These are phyloP conservation scores for Ichneumoninae sp. DNA, from an alignment of 2,888 invertebrate species.

Conservation along the genomic window DNA sequence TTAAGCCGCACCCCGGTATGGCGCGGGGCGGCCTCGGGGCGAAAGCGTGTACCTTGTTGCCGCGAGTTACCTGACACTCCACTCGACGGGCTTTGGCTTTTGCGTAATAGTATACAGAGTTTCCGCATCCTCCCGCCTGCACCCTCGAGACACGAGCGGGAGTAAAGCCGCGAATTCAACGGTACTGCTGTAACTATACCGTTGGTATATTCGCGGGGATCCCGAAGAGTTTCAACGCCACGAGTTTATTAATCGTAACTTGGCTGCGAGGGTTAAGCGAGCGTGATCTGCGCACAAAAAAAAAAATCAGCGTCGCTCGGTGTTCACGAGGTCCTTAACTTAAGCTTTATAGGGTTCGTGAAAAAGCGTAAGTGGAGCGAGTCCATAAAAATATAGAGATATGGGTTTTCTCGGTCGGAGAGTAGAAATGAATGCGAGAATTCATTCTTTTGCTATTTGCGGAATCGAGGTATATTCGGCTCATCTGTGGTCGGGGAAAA, in stretches of 20 bases:
- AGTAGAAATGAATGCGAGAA: not conserved
- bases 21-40: not conserved
- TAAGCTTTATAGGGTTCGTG: conserved; percentile 48
- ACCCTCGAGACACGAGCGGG: conserved; percentile 39
- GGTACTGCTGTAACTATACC: conserved; percentile 2
- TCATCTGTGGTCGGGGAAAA: conserved; percentile 15
- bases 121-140: conserved; percentile 32
- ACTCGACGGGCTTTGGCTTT: conserved; percentile 24
- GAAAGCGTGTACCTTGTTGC: conserved; percentile 52
- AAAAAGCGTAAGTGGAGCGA: conserved; percentile 34
- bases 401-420: not conserved
- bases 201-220: conserved; percentile 14
- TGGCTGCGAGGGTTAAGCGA: conserved; percentile 11
- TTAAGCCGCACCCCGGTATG: conserved; percentile 73
- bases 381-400: conserved; percentile 52
- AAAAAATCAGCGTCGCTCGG: not conserved
- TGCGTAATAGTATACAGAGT: conserved; percentile 28
- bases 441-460: conserved; percentile 32
- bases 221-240: conserved; percentile 34
- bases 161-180: conserved; percentile 38
- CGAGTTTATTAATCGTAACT: conserved; percentile 65
- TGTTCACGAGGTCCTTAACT: conserved; percentile 46
- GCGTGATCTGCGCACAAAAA: not conserved
- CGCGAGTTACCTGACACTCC: conserved; percentile 50
- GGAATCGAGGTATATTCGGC: not conserved